Percentiles rank a stretch among this genome's conserved stretches.
Evolutionary conservation across 2,113 vertebrate species (phyloP).

Genomic region (Channa argus): DNA sequence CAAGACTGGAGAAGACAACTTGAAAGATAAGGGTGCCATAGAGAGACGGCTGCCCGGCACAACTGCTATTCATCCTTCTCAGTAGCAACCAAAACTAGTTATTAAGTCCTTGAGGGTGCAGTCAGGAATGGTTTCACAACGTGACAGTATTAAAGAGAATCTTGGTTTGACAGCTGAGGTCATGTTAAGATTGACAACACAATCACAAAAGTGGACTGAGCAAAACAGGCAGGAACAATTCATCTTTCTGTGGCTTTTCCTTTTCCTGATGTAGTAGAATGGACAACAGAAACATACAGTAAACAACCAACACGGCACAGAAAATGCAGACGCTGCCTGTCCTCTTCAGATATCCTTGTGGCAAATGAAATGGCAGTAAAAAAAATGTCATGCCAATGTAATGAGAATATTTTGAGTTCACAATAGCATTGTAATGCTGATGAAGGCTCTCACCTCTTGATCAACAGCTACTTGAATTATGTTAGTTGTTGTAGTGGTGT

Average conservation of each 20-base stretch:
- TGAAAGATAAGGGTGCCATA: slow-evolving; percentile 72
- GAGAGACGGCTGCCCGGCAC: slow-evolving; percentile 54
- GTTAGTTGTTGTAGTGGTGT: neutral
- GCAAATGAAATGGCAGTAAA: neutral
- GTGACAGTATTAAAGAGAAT: slow-evolving; percentile 58
- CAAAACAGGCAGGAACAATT: slow-evolving; percentile 18
- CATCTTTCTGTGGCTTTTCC: slow-evolving; percentile 8
- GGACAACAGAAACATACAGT: slow-evolving; percentile 7
- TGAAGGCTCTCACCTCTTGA: too few relatives aligned
- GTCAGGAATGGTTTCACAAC: slow-evolving; percentile 50
- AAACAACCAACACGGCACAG: neutral
- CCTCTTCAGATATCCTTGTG: neutral
- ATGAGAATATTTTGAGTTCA: too few relatives aligned
- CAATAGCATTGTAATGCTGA: too few relatives aligned
- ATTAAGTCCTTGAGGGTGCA: slow-evolving; percentile 46
- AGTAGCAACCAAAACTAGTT: slow-evolving; percentile 55
- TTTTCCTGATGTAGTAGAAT: neutral
- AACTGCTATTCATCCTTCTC: slow-evolving; percentile 46
- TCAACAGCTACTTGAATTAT: too few relatives aligned
- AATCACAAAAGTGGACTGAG: slow-evolving; percentile 61
- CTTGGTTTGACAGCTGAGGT: slow-evolving; percentile 60
- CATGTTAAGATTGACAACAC: slow-evolving; percentile 62
- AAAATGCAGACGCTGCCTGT: neutral
- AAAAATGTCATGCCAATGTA: too few relatives aligned
- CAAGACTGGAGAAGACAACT: slow-evolving; percentile 64